Evolutionary conservation across 2,888 invertebrate genomes (phyloP).

Genomic region (Coronaproctus castanopsis): DNA sequence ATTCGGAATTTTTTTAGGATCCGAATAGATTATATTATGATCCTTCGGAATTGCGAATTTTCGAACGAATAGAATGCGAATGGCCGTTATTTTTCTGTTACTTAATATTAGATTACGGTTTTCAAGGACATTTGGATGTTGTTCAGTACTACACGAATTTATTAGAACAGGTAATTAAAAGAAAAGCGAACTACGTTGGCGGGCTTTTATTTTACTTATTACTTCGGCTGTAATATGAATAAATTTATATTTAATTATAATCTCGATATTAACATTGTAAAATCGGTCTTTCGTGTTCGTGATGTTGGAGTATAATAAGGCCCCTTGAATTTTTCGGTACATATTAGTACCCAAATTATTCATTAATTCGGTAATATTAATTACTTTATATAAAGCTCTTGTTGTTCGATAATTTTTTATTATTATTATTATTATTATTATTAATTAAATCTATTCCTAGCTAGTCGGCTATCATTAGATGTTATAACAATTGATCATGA

Average conservation of each 20-base stretch:
- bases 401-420: no score
- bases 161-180: conserved; percentile 38
- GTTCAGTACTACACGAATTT: conserved; percentile 50
- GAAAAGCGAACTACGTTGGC: neutral
- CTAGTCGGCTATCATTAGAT: no score
- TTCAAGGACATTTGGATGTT: conserved; percentile 61
- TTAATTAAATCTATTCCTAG: no score
- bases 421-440: no score
- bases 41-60: conserved; percentile 91
- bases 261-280: neutral
- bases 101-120: conserved; percentile 76
- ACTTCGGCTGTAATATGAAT: no score
- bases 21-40: conserved; percentile 66
- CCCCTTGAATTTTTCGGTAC: no score
- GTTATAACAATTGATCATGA: no score
- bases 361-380: no score
- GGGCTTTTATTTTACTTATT: neutral
- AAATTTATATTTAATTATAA: neutral
- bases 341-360: no score
- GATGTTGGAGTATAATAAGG: no score
- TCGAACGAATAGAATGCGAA: conserved; percentile 98
- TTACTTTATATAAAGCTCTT: no score
- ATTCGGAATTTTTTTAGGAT: conserved; percentile 30
- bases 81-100: conserved; percentile 96
- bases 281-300: neutral